Percentiles rank a stretch among this genome's conserved stretches.
Evolutionary conservation across 64 coral and sea anemone species (phyloP).

Genomic region (Stichodactyla helianthus): DNA sequence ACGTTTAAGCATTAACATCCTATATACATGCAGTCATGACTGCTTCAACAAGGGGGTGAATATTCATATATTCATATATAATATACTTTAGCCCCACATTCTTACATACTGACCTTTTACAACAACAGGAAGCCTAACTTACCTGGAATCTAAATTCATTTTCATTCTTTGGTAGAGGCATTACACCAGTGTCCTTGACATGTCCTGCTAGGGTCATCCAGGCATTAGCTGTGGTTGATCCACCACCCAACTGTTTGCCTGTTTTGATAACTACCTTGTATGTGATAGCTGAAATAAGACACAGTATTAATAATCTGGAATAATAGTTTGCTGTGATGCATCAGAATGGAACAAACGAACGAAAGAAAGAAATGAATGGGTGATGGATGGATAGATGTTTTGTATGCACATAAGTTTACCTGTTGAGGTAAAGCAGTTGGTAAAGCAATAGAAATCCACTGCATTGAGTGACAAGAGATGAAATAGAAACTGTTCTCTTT

Average conservation of each 20-base stretch:
- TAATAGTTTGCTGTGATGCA: too few species aligned
- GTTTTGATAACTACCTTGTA: slow-evolving; percentile 96
- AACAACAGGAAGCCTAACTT: background rate
- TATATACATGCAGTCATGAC: too few species aligned
- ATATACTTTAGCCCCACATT: background rate
- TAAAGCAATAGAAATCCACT: slow-evolving; percentile 98
- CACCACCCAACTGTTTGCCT: slow-evolving; percentile 80
- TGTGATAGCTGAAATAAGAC: slow-evolving; percentile 47
- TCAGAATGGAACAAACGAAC: too few species aligned
- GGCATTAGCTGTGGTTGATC: slow-evolving; percentile 76
- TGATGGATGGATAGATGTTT: background rate
- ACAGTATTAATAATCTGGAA: background rate
- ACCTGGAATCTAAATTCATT: slow-evolving; percentile 98
- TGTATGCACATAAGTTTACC: background rate
- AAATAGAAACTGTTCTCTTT: slow-evolving; percentile 92
- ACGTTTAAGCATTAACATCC: too few species aligned
- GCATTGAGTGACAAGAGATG: slow-evolving; percentile 90
- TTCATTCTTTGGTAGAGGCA: slow-evolving; percentile 86
- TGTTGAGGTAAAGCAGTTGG: slow-evolving; percentile 83
- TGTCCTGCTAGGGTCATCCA: slow-evolving; percentile 94
- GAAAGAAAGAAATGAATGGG: too few species aligned
- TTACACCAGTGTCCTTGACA: slow-evolving; percentile 65
- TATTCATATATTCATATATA: too few species aligned
- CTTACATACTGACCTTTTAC: background rate
- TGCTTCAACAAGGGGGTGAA: too few species aligned